Evolutionary conservation across 2,797 vertebrate genomes (phyloP).

Genomic region (Hippocampus kuda): DNA sequence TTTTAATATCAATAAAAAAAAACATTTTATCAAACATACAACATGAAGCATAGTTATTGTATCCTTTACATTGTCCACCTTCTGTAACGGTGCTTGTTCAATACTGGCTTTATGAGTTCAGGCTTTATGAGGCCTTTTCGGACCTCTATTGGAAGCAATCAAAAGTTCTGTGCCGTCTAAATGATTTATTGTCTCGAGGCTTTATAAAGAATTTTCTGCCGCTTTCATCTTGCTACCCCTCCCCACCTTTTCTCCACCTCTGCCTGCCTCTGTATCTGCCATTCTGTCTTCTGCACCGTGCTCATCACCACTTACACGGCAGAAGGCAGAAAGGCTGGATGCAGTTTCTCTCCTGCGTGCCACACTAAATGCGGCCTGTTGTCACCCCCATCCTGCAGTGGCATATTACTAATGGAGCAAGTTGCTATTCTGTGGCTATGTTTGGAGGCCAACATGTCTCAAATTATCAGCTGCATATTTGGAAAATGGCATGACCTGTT

Average conservation of each 20-base stretch:
- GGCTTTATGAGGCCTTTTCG: not conserved
- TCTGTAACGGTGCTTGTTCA: not conserved
- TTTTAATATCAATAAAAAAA: conserved; percentile 81
- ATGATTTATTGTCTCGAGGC: conserved; percentile 56
- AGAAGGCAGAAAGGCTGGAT: conserved; percentile 17
- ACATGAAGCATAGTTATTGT: conserved; percentile 34
- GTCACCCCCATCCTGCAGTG: conserved; percentile 26
- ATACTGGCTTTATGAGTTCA: not conserved
- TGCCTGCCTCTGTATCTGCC: conserved; percentile 14
- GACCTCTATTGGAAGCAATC: conserved; percentile 6
- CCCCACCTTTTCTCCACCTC: conserved; percentile 10
- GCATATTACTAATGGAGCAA: conserved; percentile 36
- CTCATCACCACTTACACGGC: conserved; percentile 41
- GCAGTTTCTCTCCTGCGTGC: conserved; percentile 29
- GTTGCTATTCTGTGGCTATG: conserved; percentile 39
- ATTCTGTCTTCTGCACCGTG: conserved; percentile 33
- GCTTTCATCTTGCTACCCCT: conserved; percentile 18
- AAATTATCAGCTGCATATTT: conserved; percentile 53
- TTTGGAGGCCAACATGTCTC: conserved; percentile 48
- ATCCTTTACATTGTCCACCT: conserved; percentile 6
- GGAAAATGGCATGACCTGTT: conserved; percentile 39
- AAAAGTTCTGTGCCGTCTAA: conserved; percentile 41
- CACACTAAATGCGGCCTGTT: conserved; percentile 39
- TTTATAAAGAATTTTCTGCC: conserved; percentile 38
- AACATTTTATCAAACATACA: conserved; percentile 73